Evolutionary conservation across 1,140 invertebrate species (phyloP).

Genomic region (Brachionus rotundiformis): DNA sequence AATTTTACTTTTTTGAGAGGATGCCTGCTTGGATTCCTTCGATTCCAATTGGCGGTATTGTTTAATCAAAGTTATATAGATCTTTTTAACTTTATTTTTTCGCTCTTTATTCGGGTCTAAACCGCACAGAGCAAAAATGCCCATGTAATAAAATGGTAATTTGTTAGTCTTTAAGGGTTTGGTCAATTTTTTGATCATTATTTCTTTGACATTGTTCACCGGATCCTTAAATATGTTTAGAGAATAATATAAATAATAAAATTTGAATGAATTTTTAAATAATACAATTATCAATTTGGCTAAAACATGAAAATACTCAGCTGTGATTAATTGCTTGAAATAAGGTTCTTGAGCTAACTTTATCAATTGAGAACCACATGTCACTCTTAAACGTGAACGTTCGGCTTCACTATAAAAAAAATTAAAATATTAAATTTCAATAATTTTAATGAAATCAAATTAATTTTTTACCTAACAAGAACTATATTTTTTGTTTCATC

Average conservation of each 20-base stretch:
- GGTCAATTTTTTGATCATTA: constrained; percentile 85
- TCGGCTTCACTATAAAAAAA: constrained; percentile 76
- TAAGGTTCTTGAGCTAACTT: constrained; percentile 94
- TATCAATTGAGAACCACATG: constrained; percentile 88
- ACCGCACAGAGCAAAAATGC: constrained; percentile 83
- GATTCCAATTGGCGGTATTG: background rate
- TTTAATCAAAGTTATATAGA: constrained; percentile 81
- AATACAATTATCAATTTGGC: constrained; percentile 78
- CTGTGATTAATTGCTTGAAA: constrained; percentile 87
- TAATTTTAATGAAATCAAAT: background rate
- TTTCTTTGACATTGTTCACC: constrained; percentile 82
- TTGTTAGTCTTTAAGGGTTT: constrained; percentile 73
- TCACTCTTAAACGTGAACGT: constrained; percentile 84
- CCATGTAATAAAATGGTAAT: constrained; percentile 93
- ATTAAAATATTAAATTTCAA: constrained; percentile 53
- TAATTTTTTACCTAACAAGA: background rate
- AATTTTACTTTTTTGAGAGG: background rate
- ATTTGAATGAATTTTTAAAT: constrained; percentile 64
- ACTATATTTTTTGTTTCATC: constrained; percentile 35
- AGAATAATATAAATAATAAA: constrained; percentile 45
- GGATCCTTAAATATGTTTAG: constrained; percentile 68
- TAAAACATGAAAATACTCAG: constrained; percentile 89
- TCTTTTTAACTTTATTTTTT: constrained; percentile 71
- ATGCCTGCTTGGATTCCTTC: background rate
- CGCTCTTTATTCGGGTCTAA: constrained; percentile 79